Evolutionary conservation across 2,888 invertebrate species (phyloP), one percentile per base, ranked within the genome.

Genomic region (Osedax frankpressi): DNA sequence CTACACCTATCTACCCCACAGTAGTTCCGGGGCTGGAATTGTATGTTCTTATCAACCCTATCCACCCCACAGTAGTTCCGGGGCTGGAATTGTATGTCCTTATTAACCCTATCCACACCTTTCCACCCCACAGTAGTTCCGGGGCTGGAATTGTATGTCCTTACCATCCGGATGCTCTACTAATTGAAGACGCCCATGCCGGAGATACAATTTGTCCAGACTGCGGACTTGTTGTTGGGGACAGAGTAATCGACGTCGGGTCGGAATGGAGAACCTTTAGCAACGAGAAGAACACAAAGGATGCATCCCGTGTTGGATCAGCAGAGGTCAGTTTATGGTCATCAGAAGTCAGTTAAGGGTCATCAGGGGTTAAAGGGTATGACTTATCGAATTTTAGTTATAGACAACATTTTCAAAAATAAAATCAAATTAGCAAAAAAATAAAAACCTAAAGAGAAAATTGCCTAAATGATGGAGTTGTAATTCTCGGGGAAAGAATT

Each of bases 191-290:
- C 85, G 95, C 97, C 85, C 89, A 97, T 81, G 95, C 95, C 77
- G 98, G 98, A 44, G 98, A 99, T 87, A 92, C 95, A 89, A 94
- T 99, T 81, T 99, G 98, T 85, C 93, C 96, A 29, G 94, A 95
- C 87, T 99, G 98, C 87, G 98, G 98, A n/a, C 88, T 98, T 75
- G 98, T 99, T 71, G 97, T 99, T 28, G 98, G 98, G 19, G 98
- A 99, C 86, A 89, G 96, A 83, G 94, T 98, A 0, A 95, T 99
- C 78, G 98, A 99, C 86, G 98, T 99, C n/a, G 96, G 98, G 44
- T 96, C 97, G 2, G 98, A 99, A 86, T 99, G 98, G 98, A 89
- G 98, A 84, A 98, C 97, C 75, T 99, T 99, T 86, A 95, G 94
- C 82, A 98, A 97, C 84, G 98, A 99, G 83, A 96, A 95, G 82